Conservation (phyloP, 2,888 invertebrate species). For the Hipparchia sbordonii region DNA sequence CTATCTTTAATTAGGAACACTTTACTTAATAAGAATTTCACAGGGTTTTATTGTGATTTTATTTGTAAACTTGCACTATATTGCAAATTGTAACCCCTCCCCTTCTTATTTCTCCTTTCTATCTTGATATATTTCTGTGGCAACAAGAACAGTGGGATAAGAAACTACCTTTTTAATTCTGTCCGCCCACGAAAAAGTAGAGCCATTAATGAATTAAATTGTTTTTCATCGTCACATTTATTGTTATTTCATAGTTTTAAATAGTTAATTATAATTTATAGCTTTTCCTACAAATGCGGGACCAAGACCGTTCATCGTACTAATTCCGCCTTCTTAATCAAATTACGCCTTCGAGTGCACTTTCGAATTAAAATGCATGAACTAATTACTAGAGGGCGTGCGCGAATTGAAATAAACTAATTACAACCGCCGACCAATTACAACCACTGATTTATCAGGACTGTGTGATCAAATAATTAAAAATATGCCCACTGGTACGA, state of each 20-base stretch:
- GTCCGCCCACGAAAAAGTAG: too few species aligned
- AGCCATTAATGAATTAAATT: too few species aligned
- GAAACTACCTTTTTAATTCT: too few species aligned
- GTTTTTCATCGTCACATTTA: background rate
- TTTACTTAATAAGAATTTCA: too few species aligned
- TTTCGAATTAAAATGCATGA: conserved; percentile 62
- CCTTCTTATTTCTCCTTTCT: too few species aligned
- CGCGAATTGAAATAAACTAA: conserved; percentile 69
- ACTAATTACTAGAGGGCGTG: conserved; percentile 64
- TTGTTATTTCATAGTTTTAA: background rate
- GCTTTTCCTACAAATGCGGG: background rate
- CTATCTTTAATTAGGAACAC: too few species aligned
- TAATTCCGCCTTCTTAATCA: conserved; percentile 43
- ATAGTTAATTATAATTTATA: background rate
- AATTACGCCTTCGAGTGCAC: conserved; percentile 52
- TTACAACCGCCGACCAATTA: conserved; percentile 67
- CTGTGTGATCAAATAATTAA: conserved; percentile 80
- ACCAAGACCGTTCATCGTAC: conserved; percentile 13
- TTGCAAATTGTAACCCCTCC: too few species aligned
- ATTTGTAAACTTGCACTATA: too few species aligned
- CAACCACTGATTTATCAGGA: conserved; percentile 72
- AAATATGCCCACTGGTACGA: conserved; percentile 65
- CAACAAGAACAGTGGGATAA: too few species aligned
- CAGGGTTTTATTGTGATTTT: too few species aligned
- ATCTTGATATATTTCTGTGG: too few species aligned